A percentile compares a stretch with the other conserved stretches of the same genome.
Conservation (phyloP, 1,140 invertebrate genomes). For the Popillia japonica region DNA sequence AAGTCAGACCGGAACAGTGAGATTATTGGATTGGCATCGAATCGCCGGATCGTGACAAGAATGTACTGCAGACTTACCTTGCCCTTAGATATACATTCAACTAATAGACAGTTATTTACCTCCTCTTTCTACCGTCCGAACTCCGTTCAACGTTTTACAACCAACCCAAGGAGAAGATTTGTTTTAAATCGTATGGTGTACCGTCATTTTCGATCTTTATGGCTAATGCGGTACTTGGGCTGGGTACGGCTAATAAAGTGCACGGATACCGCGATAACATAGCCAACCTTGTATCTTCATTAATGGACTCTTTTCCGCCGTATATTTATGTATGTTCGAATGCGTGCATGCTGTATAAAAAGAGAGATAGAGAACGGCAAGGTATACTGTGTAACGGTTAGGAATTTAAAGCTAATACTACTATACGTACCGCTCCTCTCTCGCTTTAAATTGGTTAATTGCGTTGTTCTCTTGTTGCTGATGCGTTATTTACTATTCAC, state of each 20-base stretch:
- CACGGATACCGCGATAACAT: constrained; percentile 31
- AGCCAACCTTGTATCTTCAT: constrained; percentile 29
- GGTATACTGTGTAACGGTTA: constrained; percentile 13
- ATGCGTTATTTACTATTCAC: constrained; percentile 21
- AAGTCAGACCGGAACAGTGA: constrained; percentile 55
- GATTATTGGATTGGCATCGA: constrained; percentile 56
- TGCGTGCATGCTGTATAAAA: not conserved
- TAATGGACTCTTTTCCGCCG: constrained; percentile 26
- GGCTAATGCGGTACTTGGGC: constrained; percentile 31
- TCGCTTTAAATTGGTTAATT: constrained; percentile 21
- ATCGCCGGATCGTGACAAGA: constrained; percentile 54
- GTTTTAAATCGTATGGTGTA: constrained; percentile 32
- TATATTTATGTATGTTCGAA: not conserved
- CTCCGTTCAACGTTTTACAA: not conserved
- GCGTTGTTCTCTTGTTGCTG: constrained; percentile 14
- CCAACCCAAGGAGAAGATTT: constrained; percentile 17
- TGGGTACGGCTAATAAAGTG: constrained; percentile 24
- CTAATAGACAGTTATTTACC: constrained; percentile 39
- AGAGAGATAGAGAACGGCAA: not conserved
- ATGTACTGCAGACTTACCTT: constrained; percentile 51
- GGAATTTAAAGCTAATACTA: constrained; percentile 21
- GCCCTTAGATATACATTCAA: constrained; percentile 36
- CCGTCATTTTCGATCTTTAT: constrained; percentile 39
- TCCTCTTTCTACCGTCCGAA: constrained; percentile 30
- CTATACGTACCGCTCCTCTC: constrained; percentile 1